Percentiles rank a stretch among this genome's conserved stretches.
phyloP scores from a whole-genome alignment of 2,113 vertebrate species.

The Thymallus thymallus region DNA sequence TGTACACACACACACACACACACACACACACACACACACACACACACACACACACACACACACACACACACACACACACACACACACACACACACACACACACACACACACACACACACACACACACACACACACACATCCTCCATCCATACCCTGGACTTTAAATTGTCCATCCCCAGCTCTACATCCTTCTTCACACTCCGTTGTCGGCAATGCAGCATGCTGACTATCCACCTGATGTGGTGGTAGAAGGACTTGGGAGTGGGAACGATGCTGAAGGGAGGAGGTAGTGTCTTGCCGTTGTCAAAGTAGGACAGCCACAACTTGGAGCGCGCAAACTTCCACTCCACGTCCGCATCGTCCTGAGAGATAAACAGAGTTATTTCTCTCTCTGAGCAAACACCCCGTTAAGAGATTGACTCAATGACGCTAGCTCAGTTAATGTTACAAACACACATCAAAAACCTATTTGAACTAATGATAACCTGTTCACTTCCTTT shows the following conservation, averaged over 20 bases:
- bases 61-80: no score
- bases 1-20: no score
- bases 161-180: constrained; percentile 83
- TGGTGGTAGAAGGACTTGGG: constrained; percentile 86
- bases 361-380: constrained; percentile 66
- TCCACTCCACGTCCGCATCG: constrained; percentile 89
- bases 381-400: not conserved
- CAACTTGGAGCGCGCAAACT: constrained; percentile 87
- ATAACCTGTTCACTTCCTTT: no score
- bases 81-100: no score
- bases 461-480: no score
- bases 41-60: fast-evolving
- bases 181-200: constrained; percentile 81
- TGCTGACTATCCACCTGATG: constrained; percentile 74
- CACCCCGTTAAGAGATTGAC: no score
- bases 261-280: constrained; percentile 86
- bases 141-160: constrained; percentile 78
- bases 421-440: no score
- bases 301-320: constrained; percentile 90
- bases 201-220: constrained; percentile 78
- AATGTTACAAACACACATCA: no score
- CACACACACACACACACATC: no score
- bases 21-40: no score
- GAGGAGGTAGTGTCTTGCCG: constrained; percentile 86
- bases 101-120: no score